Evolutionary conservation across 2,888 invertebrate genomes (phyloP).

Genomic region (Esperia sulphurella): DNA sequence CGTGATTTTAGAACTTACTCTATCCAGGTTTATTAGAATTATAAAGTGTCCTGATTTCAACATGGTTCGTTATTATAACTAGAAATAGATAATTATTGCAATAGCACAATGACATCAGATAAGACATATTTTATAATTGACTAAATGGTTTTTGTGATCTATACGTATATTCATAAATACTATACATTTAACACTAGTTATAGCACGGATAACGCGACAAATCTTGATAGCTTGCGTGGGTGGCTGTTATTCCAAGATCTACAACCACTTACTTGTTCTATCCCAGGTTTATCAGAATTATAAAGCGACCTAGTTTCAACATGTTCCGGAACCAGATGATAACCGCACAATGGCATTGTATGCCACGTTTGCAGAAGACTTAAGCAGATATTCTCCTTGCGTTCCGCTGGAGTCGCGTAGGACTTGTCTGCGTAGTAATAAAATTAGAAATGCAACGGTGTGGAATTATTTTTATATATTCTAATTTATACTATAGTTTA

Average conservation of each 20-base stretch:
- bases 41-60: constrained; percentile 91
- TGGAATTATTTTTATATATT: no score
- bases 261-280: constrained; percentile 35
- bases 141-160: no score
- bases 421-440: constrained; percentile 23
- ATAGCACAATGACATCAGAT: no score
- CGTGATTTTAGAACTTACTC: no score
- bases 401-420: constrained; percentile 58
- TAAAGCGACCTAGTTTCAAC: constrained; percentile 92
- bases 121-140: no score
- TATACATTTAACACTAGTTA: no score
- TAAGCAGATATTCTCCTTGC: constrained; percentile 87
- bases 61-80: no score
- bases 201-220: background rate
- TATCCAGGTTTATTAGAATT: constrained; percentile 84
- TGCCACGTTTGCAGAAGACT: constrained; percentile 86
- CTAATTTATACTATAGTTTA: no score
- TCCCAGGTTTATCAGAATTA: constrained; percentile 84
- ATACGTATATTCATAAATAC: no score
- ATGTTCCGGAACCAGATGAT: constrained; percentile 91
- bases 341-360: constrained; percentile 87
- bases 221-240: background rate
- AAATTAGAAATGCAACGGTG: no score
- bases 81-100: constrained; percentile 87
- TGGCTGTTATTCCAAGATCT: background rate